Percentiles rank a stretch among this genome's conserved stretches.
Evolutionary conservation across 2,797 vertebrate species (phyloP).

Genomic region (Microctenopoma steveboyesi): DNA sequence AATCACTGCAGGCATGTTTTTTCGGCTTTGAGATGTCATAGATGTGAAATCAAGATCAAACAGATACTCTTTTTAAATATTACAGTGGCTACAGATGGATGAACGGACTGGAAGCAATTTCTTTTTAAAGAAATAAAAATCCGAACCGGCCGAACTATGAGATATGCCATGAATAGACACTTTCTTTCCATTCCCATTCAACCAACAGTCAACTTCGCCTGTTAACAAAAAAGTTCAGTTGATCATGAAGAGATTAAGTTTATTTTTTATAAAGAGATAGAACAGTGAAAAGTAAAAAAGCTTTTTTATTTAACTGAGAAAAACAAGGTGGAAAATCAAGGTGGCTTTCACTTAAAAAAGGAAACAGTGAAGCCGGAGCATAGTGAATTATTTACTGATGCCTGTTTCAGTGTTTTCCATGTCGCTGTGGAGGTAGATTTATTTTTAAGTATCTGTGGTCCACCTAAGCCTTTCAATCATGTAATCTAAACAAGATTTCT

Average conservation of each 20-base stretch:
- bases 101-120: neutral
- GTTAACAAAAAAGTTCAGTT: neutral
- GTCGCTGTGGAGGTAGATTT: constrained; percentile 40
- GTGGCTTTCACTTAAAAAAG: neutral
- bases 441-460: constrained; percentile 26
- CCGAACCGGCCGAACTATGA: too few relatives aligned
- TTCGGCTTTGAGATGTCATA: neutral
- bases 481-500: constrained; percentile 52
- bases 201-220: neutral
- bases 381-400: constrained; percentile 26
- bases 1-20: neutral
- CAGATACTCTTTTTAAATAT: too few relatives aligned
- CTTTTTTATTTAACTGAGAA: neutral
- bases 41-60: neutral
- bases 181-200: too few relatives aligned
- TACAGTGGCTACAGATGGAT: neutral
- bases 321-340: neutral
- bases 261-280: neutral
- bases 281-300: neutral
- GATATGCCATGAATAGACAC: too few relatives aligned
- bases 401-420: constrained; percentile 48
- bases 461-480: constrained; percentile 42
- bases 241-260: neutral
- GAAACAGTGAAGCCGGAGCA: neutral
- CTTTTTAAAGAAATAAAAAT: too few relatives aligned